These are phyloP conservation scores for Lycophotia porphyrea DNA, from an alignment of 2,888 invertebrate species.

Conservation along the genomic window DNA sequence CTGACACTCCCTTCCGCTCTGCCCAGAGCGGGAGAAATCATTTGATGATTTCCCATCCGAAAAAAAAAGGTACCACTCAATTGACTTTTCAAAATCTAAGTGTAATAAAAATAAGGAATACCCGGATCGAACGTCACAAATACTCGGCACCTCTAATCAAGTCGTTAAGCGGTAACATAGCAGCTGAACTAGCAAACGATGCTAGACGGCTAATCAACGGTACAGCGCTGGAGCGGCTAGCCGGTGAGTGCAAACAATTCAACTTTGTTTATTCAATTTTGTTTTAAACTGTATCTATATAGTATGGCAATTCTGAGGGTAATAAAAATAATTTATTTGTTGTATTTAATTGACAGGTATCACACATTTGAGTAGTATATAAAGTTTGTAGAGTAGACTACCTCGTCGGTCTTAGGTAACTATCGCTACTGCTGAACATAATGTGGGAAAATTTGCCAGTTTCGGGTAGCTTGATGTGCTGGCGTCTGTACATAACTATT, in stretches of 20 bases:
- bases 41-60: no score
- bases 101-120: neutral
- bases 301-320: neutral
- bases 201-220: conserved; percentile 24
- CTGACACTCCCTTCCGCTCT: no score
- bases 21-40: no score
- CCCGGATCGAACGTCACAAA: neutral
- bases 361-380: neutral
- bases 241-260: conserved; percentile 26
- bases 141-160: conserved; percentile 34
- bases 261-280: conserved; percentile 23
- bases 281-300: conserved; percentile 11
- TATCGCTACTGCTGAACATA: neutral
- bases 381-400: neutral
- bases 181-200: conserved; percentile 14
- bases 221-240: conserved; percentile 42
- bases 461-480: no score
- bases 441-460: no score
- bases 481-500: neutral
- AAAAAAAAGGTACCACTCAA: neutral
- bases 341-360: neutral
- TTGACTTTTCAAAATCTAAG: neutral
- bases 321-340: neutral
- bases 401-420: neutral
- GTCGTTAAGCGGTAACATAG: conserved; percentile 27